phyloP scores from a whole-genome alignment of 2,888 invertebrate species.

The Tenthredo mesomela region DNA sequence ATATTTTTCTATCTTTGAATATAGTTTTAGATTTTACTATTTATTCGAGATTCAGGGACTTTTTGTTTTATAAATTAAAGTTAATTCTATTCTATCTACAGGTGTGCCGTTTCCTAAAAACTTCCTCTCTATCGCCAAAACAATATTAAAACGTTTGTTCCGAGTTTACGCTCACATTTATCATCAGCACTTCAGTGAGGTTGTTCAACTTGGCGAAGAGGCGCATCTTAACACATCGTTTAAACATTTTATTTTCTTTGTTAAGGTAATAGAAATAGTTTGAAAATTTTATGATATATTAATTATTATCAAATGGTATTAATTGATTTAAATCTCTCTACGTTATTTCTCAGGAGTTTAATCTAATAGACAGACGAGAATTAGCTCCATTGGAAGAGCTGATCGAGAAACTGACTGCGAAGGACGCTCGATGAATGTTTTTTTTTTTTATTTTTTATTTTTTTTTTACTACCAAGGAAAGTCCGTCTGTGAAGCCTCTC shows the following conservation, averaged over 20 bases:
- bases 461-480: constrained; percentile 56
- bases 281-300: not conserved
- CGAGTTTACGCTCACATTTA: constrained; percentile 99
- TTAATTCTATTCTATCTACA: constrained; percentile 70
- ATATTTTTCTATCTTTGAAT: not conserved
- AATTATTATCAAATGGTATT: not conserved
- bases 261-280: constrained; percentile 82
- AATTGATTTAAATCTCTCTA: not conserved
- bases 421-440: constrained; percentile 88
- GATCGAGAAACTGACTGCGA: constrained; percentile 96
- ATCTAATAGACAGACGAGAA: constrained; percentile 97
- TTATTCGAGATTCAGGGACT: not conserved
- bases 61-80: not conserved
- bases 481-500: constrained; percentile 69
- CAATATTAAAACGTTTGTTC: constrained; percentile 98
- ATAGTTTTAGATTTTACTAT: not conserved
- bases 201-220: constrained; percentile 98
- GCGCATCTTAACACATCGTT: constrained; percentile 99
- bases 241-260: constrained; percentile 99
- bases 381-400: constrained; percentile 98
- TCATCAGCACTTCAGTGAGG: constrained; percentile 99
- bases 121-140: constrained; percentile 97
- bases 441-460: too few relatives aligned
- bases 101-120: constrained; percentile 99
- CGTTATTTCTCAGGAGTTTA: constrained; percentile 91